Evolutionary conservation across 2,797 vertebrate species (phyloP).

Genomic region (Brotogeris chrysoptera): DNA sequence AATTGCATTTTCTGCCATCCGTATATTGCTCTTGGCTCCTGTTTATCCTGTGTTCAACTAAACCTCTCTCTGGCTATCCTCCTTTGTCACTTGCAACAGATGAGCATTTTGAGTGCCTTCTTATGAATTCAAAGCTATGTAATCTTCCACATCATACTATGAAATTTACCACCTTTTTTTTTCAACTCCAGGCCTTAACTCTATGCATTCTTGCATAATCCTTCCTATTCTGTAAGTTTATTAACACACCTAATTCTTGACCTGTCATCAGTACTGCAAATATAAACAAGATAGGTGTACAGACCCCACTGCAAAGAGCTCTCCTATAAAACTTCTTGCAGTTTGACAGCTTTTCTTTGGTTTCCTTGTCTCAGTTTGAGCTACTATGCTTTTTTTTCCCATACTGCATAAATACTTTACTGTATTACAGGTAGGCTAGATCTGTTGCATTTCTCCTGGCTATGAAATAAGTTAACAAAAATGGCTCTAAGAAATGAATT

Average conservation of each 20-base stretch:
- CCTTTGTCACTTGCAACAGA: not conserved
- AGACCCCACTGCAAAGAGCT: not conserved
- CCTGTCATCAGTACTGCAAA: not conserved
- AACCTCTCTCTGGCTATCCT: not conserved
- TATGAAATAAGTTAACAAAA: not conserved
- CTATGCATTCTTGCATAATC: not conserved
- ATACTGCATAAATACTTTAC: not conserved
- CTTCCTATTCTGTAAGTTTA: not conserved
- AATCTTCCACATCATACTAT: not conserved
- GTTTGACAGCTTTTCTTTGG: not conserved
- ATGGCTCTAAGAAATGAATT: not conserved
- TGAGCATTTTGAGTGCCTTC: not conserved
- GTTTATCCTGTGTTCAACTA: not conserved
- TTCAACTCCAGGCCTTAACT: not conserved
- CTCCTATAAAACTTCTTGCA: not conserved
- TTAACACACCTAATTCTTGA: not conserved
- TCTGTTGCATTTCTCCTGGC: not conserved
- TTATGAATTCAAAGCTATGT: not conserved
- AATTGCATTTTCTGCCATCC: not conserved
- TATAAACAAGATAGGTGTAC: not conserved
- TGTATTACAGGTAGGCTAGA: not conserved
- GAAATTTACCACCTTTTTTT: not conserved
- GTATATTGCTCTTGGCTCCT: not conserved
- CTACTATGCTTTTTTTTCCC: not conserved
- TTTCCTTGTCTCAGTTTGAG: not conserved